Conservation (phyloP, 2,797 vertebrate species). For the Apodemus agrarius region DNA sequence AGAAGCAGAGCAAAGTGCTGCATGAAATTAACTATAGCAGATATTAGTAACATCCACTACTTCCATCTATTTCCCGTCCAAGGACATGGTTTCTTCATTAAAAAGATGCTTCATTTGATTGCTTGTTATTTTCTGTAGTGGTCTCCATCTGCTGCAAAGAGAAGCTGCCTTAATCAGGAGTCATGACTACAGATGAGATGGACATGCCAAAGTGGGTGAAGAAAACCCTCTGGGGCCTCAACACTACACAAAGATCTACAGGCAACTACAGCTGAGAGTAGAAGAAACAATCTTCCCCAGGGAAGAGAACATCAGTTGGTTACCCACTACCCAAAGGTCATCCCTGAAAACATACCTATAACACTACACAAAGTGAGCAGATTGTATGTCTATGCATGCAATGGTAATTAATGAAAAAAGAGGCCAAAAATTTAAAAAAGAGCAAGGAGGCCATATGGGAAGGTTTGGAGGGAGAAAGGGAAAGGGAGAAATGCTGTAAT, state of each 20-base stretch:
- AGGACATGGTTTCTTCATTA: not conserved
- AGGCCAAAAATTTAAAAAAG: not conserved
- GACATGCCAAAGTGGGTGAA: not conserved
- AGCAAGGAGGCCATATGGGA: not conserved
- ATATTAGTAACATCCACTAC: not conserved
- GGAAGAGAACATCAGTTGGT: not conserved
- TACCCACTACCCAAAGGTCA: not conserved
- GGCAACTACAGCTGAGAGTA: not conserved
- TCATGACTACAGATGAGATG: no score
- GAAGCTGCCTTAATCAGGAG: not conserved
- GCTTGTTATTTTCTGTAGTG: not conserved
- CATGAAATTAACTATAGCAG: not conserved
- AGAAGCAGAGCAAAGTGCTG: not conserved
- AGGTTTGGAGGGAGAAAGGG: not conserved
- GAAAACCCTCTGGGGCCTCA: not conserved
- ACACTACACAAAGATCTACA: not conserved
- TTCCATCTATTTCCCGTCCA: not conserved
- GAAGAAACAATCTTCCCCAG: not conserved
- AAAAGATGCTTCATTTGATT: not conserved
- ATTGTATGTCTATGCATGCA: not conserved
- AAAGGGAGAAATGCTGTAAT: not conserved
- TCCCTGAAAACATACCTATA: not conserved
- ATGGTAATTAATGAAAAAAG: not conserved
- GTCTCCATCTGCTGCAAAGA: not conserved
- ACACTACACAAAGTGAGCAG: not conserved